These are phyloP conservation scores for Salarias fasciatus DNA, from an alignment of 2,797 vertebrate species.

Conservation along the genomic window DNA sequence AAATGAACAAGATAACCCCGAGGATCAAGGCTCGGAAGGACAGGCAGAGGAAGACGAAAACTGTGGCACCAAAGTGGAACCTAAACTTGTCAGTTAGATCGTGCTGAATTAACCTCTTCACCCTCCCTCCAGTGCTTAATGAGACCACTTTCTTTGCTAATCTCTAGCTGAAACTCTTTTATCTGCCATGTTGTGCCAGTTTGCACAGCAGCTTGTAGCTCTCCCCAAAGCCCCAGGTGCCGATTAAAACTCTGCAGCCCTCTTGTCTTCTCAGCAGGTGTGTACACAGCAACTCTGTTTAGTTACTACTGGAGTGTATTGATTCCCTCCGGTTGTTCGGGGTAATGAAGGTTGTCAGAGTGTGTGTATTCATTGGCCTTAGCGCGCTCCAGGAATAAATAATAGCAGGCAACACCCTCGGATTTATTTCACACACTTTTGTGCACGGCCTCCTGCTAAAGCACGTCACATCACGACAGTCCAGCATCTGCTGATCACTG, in stretches of 20 bases:
- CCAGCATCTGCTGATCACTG: slow-evolving; percentile 1
- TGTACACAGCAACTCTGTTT: background rate
- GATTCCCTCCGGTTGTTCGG: slow-evolving; percentile 3
- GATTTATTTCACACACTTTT: slow-evolving; percentile 13
- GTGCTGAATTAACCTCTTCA: too few relatives aligned
- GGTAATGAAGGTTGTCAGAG: slow-evolving; percentile 11
- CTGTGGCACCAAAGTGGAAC: too few relatives aligned
- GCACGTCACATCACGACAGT: slow-evolving; percentile 10
- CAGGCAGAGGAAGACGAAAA: too few relatives aligned
- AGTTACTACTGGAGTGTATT: background rate
- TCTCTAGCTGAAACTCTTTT: too few relatives aligned
- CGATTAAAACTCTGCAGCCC: background rate
- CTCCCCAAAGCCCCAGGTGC: background rate
- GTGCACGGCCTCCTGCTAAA: slow-evolving; percentile 8
- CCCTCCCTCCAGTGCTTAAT: too few relatives aligned
- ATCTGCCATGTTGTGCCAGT: background rate
- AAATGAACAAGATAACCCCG: too few relatives aligned
- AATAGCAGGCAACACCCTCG: background rate
- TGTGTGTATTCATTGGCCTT: slow-evolving; percentile 14
- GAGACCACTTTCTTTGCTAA: too few relatives aligned
- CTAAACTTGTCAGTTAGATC: too few relatives aligned
- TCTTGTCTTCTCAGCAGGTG: slow-evolving; percentile 17
- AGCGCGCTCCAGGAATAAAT: slow-evolving; percentile 1
- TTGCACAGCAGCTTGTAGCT: background rate
- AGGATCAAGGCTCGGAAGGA: too few relatives aligned